Base-by-base conservation (phyloP, 2,113 vertebrate genomes). In the Micronycteris hirsuta region DNA sequence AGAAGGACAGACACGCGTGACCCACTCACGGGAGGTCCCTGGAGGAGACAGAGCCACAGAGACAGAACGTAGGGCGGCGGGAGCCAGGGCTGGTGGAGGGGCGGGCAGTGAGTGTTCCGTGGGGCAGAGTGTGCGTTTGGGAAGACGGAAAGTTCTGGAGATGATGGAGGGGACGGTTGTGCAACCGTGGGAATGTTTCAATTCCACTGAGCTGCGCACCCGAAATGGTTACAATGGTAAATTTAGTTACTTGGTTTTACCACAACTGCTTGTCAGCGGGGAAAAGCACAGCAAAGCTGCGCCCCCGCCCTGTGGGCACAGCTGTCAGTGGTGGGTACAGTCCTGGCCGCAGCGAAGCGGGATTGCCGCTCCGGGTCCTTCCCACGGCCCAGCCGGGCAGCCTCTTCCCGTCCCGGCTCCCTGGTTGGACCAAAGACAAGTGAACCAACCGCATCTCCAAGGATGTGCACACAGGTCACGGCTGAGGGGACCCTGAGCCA, bases 101-200 rank as follows among this genome's bases (percentile, higher is more conserved):
- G 7, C 8, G 20, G 54, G 54, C 1, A 24, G 20, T 4, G 56
- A 58, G 56, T 58, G 26, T 33, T 31, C 2, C 0, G n/a, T 10
- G 73, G 38, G 38, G 10, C 38, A 1, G 36, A 43, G 61, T 1
- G 4, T 45, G 19, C 0, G 41, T 33, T 24, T 22, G 12, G 85
- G 76, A 13, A 3, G 68, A 2, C 0, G 22, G 41, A 12, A 26
- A 4, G 6, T 33, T 38, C 86, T 38, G 58, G 47, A 38, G 28
- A 11, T 0, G 6, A 5, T 0, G 26, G 78, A 1, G 24, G 12
- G 20, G 65, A 24, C 0, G 1, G 24, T 4, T 0, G 26, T 16
- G 13, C 43, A 2, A 0, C 3, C 2, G 0, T 4, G n/a, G 49
- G 1, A 1, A 10, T 7, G 0, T 16, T 13, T 0, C 0, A 24